A percentile compares a stretch with the other conserved stretches of the same genome.
Conservation (phyloP, 1,140 invertebrate genomes). For the Bombus confusus region DNA sequence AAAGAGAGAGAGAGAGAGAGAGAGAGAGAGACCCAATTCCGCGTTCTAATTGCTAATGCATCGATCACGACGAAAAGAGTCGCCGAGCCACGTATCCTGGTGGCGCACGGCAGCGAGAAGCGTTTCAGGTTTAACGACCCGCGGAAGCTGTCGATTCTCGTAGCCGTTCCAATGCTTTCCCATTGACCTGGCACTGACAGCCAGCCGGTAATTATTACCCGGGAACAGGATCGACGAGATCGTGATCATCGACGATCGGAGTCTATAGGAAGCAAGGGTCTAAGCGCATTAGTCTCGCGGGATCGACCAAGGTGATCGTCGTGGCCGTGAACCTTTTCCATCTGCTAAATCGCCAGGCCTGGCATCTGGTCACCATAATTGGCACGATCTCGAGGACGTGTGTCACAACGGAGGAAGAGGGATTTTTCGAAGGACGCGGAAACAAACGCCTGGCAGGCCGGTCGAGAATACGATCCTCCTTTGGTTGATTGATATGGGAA, state of each 20-base stretch:
- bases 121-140: constrained; percentile 58
- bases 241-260: constrained; percentile 48
- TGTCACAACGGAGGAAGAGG: constrained; percentile 5
- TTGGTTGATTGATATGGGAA: constrained; percentile 22
- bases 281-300: constrained; percentile 41
- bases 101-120: constrained; percentile 33
- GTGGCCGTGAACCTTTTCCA: constrained; percentile 57
- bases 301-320: constrained; percentile 55
- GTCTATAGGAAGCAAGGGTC: constrained; percentile 29
- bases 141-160: constrained; percentile 61
- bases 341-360: constrained; percentile 9
- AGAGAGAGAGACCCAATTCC: not conserved
- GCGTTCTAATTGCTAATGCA: constrained; percentile 17
- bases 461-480: not conserved
- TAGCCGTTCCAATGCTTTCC: constrained; percentile 54
- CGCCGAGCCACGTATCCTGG: not conserved
- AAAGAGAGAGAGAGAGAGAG: too few species aligned
- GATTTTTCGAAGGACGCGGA: not conserved
- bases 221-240: constrained; percentile 55
- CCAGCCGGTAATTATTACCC: constrained; percentile 58
- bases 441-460: not conserved
- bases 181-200: constrained; percentile 63
- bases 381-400: constrained; percentile 33
- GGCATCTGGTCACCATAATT: constrained; percentile 44
- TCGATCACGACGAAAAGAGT: constrained; percentile 45